A percentile compares a stretch with the other conserved stretches of the same genome.
These are phyloP conservation scores for Thamnophis elegans DNA, from an alignment of 2,797 vertebrate genomes.

Conservation along the genomic window DNA sequence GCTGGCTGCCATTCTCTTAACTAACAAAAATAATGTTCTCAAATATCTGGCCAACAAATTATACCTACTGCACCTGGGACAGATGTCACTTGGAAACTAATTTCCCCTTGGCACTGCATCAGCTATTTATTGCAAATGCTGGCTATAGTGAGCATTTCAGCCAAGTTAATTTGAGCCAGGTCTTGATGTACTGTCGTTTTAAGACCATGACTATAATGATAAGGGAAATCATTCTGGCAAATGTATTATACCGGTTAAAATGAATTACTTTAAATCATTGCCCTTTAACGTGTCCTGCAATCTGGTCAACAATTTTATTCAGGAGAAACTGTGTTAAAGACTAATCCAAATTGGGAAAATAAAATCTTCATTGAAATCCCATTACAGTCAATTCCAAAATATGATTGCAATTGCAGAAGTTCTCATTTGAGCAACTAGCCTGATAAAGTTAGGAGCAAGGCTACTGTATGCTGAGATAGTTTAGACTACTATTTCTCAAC, in stretches of 20 bases:
- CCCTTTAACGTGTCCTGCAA: conserved; percentile 44
- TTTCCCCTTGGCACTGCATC: conserved; percentile 9
- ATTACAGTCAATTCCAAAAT: conserved; percentile 3
- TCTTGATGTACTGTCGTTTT: conserved; percentile 52
- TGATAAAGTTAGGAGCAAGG: not conserved
- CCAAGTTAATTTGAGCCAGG: conserved; percentile 51
- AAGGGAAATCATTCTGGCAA: conserved; percentile 57
- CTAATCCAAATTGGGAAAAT: not conserved
- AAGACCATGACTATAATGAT: conserved; percentile 54
- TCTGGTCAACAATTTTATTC: conserved; percentile 53
- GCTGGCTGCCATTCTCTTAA: not conserved
- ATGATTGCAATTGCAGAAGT: not conserved
- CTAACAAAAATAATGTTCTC: conserved; percentile 8
- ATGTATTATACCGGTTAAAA: conserved; percentile 61
- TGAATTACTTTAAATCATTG: conserved; percentile 63
- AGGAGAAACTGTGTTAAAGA: conserved; percentile 17
- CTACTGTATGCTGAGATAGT: not conserved
- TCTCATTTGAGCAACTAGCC: not conserved
- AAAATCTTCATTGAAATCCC: not conserved
- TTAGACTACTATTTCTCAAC: not conserved
- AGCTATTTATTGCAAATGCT: conserved; percentile 42
- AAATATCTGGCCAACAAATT: conserved; percentile 8
- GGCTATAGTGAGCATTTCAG: conserved; percentile 16
- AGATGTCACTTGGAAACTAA: conserved; percentile 29
- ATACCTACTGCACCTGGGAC: conserved; percentile 14